Evolutionary conservation across 2,888 invertebrate species (phyloP).

Genomic region (Hipparchia semele): DNA sequence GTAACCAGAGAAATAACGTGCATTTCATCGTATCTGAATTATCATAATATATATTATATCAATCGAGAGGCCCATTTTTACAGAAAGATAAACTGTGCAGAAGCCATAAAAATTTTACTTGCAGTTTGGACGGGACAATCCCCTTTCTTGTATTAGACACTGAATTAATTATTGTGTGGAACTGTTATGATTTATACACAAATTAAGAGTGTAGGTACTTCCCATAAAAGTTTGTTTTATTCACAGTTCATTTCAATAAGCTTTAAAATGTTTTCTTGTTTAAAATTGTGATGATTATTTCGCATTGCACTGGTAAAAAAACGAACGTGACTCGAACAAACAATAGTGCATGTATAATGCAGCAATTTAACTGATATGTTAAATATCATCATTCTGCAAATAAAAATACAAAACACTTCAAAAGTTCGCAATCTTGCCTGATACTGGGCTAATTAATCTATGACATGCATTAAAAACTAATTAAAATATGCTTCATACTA

Average conservation of each 20-base stretch:
- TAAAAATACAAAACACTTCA: conserved; percentile 52
- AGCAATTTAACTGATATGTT: conserved; percentile 59
- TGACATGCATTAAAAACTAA: conserved; percentile 78
- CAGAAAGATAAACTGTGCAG: conserved; percentile 42
- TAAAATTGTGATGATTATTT: conserved; percentile 32
- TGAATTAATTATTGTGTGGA: neutral
- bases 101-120: conserved; percentile 46
- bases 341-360: conserved; percentile 36
- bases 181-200: neutral
- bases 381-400: conserved; percentile 59
- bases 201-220: neutral
- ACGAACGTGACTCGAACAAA: conserved; percentile 32
- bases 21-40: conserved; percentile 32
- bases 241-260: conserved; percentile 46
- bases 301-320: conserved; percentile 19
- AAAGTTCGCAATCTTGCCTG: conserved; percentile 53
- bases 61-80: conserved; percentile 35
- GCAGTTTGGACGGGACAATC: neutral
- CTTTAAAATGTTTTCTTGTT: conserved; percentile 8
- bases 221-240: conserved; percentile 49
- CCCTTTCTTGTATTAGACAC: neutral
- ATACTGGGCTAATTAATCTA: conserved; percentile 71
- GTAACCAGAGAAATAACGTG: conserved; percentile 37
- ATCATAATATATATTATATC: conserved; percentile 27
- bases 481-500: conserved; percentile 78